Base-by-base conservation (phyloP, 2,888 invertebrate genomes). In the Saturnia pavonia region DNA sequence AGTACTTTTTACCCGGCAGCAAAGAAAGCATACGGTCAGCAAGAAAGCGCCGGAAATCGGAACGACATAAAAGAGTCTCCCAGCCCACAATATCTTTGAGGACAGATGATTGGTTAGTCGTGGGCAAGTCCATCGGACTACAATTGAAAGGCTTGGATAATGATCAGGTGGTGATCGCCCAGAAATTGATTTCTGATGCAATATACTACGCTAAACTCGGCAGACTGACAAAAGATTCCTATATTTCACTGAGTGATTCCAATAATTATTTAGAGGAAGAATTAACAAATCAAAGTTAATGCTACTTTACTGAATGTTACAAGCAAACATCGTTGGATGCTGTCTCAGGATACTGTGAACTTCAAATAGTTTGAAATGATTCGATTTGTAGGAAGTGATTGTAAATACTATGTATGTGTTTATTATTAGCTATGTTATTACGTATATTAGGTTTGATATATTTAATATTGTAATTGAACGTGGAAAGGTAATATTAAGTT, bases 111-210 rank as follows among this genome's bases (percentile, higher is more conserved):
- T 72, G 70, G 63, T 69, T 71, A n/a, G 60, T 72, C 0, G 69
- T 75, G 16, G 75, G 72, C 8, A 72, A 71, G 48, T 70, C 72
- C 27, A 72, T 75, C 4, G 75, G 74, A 2, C 22, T 75, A 9
- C 76, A 76, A 54, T 65, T 76, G 51, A 69, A 57, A 66, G 71
- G 70, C 22, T 42, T 76, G 34, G 68, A 70, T 11, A 66, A 72
- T 4, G 60, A 71, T 51, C 76, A 76, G 45, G 66, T 70, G 9
- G 71, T 69, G 7, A 72, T 76, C 12, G 73, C 74, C 12, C 72
- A 75, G 45, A 76, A 75, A 68, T 68, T 76, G 11, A 75, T 76
- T 34, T 70, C 74, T 16, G 76, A 76, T 11, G 66, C 73, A 27
- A 69, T 76, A 67, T 76, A 68, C 25, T 73, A 76, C 43, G 74